phyloP scores from a whole-genome alignment of 2,797 vertebrate genomes.

The Petrocephalus schoutedeni region DNA sequence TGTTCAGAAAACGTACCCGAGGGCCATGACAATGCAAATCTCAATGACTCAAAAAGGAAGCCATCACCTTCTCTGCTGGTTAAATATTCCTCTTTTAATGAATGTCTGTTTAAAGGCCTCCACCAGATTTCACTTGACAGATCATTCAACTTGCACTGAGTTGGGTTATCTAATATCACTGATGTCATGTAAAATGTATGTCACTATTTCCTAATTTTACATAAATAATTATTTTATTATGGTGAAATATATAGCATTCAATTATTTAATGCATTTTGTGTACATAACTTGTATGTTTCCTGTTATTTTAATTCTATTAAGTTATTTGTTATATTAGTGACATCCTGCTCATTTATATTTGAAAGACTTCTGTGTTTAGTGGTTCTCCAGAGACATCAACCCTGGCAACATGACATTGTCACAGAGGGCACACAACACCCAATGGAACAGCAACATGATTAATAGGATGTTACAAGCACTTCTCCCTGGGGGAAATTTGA shows the following conservation, averaged over 20 bases:
- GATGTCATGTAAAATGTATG: background rate
- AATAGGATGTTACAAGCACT: conserved; percentile 48
- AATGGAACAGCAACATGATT: conserved; percentile 46
- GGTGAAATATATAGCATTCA: background rate
- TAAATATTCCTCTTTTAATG: background rate
- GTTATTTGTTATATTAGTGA: background rate
- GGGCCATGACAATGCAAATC: background rate
- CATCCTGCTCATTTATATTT: conserved; percentile 15
- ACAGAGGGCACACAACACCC: conserved; percentile 46
- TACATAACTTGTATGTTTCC: background rate
- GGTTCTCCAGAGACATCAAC: conserved; percentile 37
- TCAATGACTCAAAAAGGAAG: background rate
- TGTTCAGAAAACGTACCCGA: background rate
- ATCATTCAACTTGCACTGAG: background rate
- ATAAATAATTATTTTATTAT: background rate
- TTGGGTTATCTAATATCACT: background rate
- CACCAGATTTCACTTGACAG: background rate
- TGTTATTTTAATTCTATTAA: background rate
- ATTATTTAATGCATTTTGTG: background rate
- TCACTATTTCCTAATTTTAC: background rate
- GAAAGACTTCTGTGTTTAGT: conserved; percentile 25
- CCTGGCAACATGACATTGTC: conserved; percentile 52
- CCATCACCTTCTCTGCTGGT: background rate
- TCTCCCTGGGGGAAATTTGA: conserved; percentile 37
- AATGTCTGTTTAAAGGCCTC: background rate